Evolutionary conservation across 1,140 invertebrate species (phyloP).

Genomic region (Drosophila repleta): DNA sequence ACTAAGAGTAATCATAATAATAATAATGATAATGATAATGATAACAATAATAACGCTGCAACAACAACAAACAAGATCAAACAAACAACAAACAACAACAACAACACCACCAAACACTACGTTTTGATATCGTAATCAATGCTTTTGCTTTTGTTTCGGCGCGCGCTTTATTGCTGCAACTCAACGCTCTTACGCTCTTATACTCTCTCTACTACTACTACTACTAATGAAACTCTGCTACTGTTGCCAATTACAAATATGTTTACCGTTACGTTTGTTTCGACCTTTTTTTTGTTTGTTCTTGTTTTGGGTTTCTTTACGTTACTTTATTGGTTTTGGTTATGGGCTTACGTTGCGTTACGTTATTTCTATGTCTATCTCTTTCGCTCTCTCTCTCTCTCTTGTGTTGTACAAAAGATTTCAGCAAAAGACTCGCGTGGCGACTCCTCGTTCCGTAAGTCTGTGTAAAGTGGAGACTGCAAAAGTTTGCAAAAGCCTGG

Average conservation of each 20-base stretch:
- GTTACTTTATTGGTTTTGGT: constrained; percentile 19
- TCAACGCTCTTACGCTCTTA: constrained; percentile 16
- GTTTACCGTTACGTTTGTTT: constrained; percentile 41
- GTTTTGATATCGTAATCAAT: constrained; percentile 70
- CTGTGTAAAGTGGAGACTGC: constrained; percentile 21
- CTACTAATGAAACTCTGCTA: constrained; percentile 35
- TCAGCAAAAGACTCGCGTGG: constrained; percentile 56
- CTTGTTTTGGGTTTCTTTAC: constrained; percentile 26
- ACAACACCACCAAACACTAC: constrained; percentile 26
- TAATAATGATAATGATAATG: constrained; percentile 6
- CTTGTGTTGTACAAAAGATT: constrained; percentile 71
- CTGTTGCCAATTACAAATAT: constrained; percentile 41
- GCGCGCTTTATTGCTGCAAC: constrained; percentile 64
- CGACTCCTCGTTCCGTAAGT: constrained; percentile 44
- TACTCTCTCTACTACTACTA: constrained; percentile 13
- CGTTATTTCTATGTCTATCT: constrained; percentile 12
- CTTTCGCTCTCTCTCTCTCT: constrained; percentile 9
- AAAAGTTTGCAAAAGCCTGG: constrained; percentile 5
- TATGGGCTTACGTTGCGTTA: constrained; percentile 34
- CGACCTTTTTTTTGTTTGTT: constrained; percentile 23
- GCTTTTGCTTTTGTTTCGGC: constrained; percentile 73
- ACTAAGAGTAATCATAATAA: constrained; percentile 23
- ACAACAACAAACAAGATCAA: constrained; percentile 21
- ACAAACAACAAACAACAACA: constrained; percentile 25
- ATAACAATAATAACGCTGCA: constrained; percentile 8